Percentiles rank a stretch among this genome's conserved stretches.
Conservation (phyloP, 1,140 invertebrate species). For the Zaprionus vittiger region DNA sequence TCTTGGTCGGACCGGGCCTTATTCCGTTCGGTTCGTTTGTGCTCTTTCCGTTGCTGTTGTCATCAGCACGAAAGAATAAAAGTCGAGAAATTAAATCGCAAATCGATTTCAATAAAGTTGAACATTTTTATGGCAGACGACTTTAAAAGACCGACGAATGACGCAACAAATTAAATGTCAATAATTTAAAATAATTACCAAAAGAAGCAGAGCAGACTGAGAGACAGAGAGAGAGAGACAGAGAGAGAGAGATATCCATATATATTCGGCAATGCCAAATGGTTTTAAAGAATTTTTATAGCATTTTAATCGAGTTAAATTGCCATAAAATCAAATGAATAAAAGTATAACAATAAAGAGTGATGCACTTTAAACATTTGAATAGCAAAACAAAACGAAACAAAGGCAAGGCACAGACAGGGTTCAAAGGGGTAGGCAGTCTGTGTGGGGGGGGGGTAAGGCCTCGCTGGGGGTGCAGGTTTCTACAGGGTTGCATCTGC, state of each 20-base stretch:
- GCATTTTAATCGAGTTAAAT: slow-evolving; percentile 78
- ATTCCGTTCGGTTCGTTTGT: slow-evolving; percentile 19
- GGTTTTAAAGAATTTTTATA: slow-evolving; percentile 55
- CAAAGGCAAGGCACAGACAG: neutral
- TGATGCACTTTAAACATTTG: slow-evolving; percentile 49
- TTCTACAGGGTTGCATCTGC: slow-evolving; percentile 11
- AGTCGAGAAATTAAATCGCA: slow-evolving; percentile 77
- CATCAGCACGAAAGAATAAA: slow-evolving; percentile 77
- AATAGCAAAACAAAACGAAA: slow-evolving; percentile 27
- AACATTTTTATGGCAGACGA: slow-evolving; percentile 53
- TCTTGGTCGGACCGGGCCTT: neutral
- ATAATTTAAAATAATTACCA: slow-evolving; percentile 75
- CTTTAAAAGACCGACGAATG: slow-evolving; percentile 51
- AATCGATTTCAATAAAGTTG: slow-evolving; percentile 80
- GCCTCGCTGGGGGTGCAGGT: neutral
- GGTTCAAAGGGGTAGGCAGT: neutral
- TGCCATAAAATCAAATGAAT: slow-evolving; percentile 57
- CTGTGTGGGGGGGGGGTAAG: neutral
- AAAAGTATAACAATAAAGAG: slow-evolving; percentile 55
- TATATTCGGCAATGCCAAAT: slow-evolving; percentile 47
- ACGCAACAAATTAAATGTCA: slow-evolving; percentile 74
- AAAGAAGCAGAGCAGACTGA: slow-evolving; percentile 29
- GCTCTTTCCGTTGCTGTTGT: slow-evolving; percentile 43
- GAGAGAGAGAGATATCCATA: slow-evolving; percentile 1
- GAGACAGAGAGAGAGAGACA: neutral